A percentile compares a stretch with the other conserved stretches of the same genome.
Evolutionary conservation across 2,888 invertebrate genomes (phyloP).

Genomic region (Pocota personata): DNA sequence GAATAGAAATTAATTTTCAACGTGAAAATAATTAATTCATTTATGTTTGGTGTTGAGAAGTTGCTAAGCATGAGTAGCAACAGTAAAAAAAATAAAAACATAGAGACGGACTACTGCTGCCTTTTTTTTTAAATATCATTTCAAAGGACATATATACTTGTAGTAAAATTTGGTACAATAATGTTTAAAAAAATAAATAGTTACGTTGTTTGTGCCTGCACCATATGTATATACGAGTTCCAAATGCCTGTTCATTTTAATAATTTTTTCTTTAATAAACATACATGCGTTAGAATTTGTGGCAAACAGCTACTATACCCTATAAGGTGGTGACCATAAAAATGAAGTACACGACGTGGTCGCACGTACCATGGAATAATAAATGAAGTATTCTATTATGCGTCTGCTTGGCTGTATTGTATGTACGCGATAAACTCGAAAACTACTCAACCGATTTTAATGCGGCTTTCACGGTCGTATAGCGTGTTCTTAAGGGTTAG

Average conservation of each 20-base stretch:
- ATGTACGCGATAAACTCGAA: background rate
- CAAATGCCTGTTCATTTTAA: too few species aligned
- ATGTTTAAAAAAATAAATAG: too few species aligned
- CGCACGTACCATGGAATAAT: background rate
- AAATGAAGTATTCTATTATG: background rate
- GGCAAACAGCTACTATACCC: background rate
- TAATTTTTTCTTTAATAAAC: too few species aligned
- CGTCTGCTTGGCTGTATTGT: background rate
- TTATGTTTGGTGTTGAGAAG: background rate
- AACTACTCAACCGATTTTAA: background rate
- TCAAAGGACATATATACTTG: too few species aligned
- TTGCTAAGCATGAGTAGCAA: background rate
- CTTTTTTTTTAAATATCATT: too few species aligned
- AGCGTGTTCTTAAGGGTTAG: background rate
- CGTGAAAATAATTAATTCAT: constrained; percentile 34
- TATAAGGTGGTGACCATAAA: background rate
- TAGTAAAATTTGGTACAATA: too few species aligned
- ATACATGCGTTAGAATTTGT: background rate
- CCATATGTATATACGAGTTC: too few species aligned
- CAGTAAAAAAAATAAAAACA: background rate
- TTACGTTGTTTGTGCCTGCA: too few species aligned
- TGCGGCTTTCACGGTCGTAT: background rate
- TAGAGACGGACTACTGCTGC: background rate
- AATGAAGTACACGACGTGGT: background rate
- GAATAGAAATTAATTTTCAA: constrained; percentile 26